Evolutionary conservation across 2,113 vertebrate genomes (phyloP).

Genomic region (Hypanus sabinus): DNA sequence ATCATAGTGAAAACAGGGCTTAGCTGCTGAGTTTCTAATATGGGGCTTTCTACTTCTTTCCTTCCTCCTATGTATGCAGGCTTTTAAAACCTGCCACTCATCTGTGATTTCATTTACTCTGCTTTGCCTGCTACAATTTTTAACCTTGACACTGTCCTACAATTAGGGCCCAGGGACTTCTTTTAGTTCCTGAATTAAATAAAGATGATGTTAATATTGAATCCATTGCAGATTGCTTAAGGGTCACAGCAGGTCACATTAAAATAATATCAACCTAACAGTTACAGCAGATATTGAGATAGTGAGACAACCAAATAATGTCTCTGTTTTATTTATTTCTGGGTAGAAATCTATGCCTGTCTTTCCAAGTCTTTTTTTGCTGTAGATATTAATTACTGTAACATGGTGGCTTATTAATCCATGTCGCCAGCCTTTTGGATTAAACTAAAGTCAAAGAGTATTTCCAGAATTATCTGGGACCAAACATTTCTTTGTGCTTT

Average conservation of each 20-base stretch:
- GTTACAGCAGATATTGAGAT: not conserved
- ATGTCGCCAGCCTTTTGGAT: not conserved
- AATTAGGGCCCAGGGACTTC: not conserved
- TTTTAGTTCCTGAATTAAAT: conserved; percentile 11
- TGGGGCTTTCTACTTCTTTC: not conserved
- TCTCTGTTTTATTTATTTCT: not conserved
- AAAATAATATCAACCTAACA: not conserved
- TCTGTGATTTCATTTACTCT: not conserved
- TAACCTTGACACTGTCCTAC: not conserved
- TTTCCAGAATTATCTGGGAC: not conserved
- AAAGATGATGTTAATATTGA: conserved; percentile 28
- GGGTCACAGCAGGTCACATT: conserved; percentile 19
- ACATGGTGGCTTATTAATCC: not conserved
- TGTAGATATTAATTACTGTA: conserved; percentile 1
- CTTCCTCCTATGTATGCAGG: not conserved
- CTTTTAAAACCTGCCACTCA: not conserved
- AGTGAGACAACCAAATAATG: not conserved
- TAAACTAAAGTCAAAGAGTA: not conserved
- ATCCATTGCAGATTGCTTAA: conserved; percentile 19
- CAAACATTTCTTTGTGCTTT: not conserved
- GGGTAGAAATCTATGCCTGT: not conserved
- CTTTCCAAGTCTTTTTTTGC: not conserved
- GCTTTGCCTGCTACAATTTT: not conserved
- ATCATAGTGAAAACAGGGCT: not conserved
- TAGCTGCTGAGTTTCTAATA: not conserved